Base-by-base conservation (phyloP, 2,888 invertebrate genomes). In the Phlogophora meticulosa region DNA sequence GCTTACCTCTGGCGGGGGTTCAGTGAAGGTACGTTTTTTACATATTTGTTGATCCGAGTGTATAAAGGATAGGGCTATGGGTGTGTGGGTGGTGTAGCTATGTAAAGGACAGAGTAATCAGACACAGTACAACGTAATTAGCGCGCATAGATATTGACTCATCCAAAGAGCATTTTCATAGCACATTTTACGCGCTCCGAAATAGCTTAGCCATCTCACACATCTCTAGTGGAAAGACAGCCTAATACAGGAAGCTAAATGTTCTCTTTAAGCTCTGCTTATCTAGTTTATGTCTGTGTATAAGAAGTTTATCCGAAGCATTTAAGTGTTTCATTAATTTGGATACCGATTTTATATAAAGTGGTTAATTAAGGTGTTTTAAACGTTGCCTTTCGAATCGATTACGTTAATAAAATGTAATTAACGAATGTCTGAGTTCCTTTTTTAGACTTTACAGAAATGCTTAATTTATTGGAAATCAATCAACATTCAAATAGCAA, bases 211-310 rank as follows among this genome's bases (percentile, higher is more conserved):
- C 36, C n/a, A 24, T 4, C 15, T 34, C 7, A 7, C 1, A 63
- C 2, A 43, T 36, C 7, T 28, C 13, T 20, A 1, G 5, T 65
- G 66, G 46, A 40, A 7, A 32, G 4, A 0, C 17, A 32, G 38
- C 56, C 56, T 66, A 65, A 86, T 87, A 86, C 80, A 85, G 78
- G 82, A 85, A 85, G 78, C 83, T 89, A 87, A 90, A 88, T 85
- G 84, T 83, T 86, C 75, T 82, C 77, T 85, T 87, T 86, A 85
- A 87, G 82, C 82, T 78, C 73, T 76, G 84, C 85, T 91, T 91
- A 92, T 92, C 91, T 90, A 81, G 77, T 91, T 90, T 89, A 92
- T 87, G 87, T 87, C 85, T 85, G 76, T 84, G 82, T 87, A 78
- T 76, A 74, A 80, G 84, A 89, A 87, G 89, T 90, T 88, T 85